Conservation (phyloP, 2,797 vertebrate species). For the Spea hammondii region DNA sequence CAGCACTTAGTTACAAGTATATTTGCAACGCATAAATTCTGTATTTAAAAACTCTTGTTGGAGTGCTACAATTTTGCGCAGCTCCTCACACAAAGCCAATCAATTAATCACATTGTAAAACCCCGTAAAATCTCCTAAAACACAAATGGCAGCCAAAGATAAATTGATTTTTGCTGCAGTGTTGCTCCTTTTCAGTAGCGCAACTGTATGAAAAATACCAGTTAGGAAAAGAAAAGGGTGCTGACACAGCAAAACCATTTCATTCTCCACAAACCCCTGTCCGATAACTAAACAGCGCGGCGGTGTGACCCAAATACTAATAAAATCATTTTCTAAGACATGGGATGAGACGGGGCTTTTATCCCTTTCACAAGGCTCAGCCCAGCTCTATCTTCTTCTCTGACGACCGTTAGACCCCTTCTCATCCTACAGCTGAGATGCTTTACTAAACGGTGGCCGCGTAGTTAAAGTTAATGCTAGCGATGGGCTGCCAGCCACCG, state of each 20-base stretch:
- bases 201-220: constrained; percentile 98
- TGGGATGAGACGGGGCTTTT: constrained; percentile 68
- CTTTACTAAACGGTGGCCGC: too few species aligned
- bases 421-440: not conserved
- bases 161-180: constrained; percentile 86
- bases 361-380: constrained; percentile 78
- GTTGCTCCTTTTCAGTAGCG: constrained; percentile 91
- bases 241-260: constrained; percentile 98
- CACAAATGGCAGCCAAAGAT: constrained; percentile 72
- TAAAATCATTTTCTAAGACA: constrained; percentile 78
- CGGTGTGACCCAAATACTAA: constrained; percentile 98
- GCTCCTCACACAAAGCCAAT: constrained; percentile 71
- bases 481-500: too few species aligned
- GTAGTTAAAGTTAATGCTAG: too few species aligned
- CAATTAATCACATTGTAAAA: constrained; percentile 75
- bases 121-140: constrained; percentile 70
- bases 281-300: constrained; percentile 91
- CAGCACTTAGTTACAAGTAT: constrained; percentile 51
- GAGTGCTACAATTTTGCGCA: constrained; percentile 61
- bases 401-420: not conserved
- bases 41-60: constrained; percentile 24
- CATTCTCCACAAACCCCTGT: constrained; percentile 95
- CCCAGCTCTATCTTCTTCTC: constrained; percentile 70
- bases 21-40: constrained; percentile 41
- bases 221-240: constrained; percentile 86